Base-by-base conservation (phyloP, 2,797 vertebrate genomes). In the Lithobates pipiens region DNA sequence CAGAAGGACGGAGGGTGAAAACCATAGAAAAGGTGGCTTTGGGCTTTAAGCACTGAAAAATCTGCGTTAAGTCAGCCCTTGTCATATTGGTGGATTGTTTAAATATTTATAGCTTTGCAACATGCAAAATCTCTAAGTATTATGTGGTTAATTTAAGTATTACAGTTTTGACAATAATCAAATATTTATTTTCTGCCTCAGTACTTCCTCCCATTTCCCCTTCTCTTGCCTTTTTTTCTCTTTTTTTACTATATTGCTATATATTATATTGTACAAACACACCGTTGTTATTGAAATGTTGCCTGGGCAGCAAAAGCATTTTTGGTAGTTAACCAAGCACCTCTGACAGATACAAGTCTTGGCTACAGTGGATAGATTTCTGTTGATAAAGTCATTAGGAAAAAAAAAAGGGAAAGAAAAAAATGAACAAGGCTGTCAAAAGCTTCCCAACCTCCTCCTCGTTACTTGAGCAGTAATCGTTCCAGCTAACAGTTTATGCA, bases 401-500 rank as follows among this genome's bases (percentile, higher is more conserved):
- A 13, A 29, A 84, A 80, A 82, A 82, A 80, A 39, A 39, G 29
- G 29, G 21, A 57, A 69, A 63, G 34, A 74, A 68, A 78, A 83
- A 72, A 75, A 70, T 13, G 34, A 87, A 87, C 71, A 76, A 80
- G 71, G 70, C 86, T 83, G 81, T 87, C 81, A 83, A 74, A 80
- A 76, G 29, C 71, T 78, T 86, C 70, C 76, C 79, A 79, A 72
- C 85, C 81, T 83, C 86, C 86, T 87, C 76, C 81, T 87, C 81
- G 76, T 87, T 87, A 87, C 86, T 80, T 76, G 76, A 87, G 76
- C 81, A 65, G 86, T 87, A 84, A 83, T 84, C 81, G 86, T 87
- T 87, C 86, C 86, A 84, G 81, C 81, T 83, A 83, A 83, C 86
- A 87, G 81, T 83, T 87, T 83, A 84, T 87, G 76, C 86, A 87